Conservation (phyloP, 2,888 invertebrate species). For the Amphimallon solstitiale region DNA sequence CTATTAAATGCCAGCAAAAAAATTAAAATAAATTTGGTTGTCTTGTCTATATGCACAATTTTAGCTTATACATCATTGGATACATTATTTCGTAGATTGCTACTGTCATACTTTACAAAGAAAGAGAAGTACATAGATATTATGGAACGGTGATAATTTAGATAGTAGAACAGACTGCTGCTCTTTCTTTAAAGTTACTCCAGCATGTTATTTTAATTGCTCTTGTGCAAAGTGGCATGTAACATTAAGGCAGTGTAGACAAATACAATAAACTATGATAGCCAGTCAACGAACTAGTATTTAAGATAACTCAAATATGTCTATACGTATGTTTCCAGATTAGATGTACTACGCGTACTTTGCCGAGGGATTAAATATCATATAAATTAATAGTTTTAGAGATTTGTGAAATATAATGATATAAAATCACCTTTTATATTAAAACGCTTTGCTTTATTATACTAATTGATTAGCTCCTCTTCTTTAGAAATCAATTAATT, state of each 20-base stretch:
- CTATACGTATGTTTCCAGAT: too few relatives aligned
- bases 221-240: not conserved
- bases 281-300: too few relatives aligned
- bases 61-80: not conserved
- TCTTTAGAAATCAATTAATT: too few relatives aligned
- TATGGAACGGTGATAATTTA: constrained; percentile 1
- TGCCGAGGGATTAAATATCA: too few relatives aligned
- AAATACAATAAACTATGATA: not conserved
- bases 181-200: not conserved
- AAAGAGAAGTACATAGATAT: not conserved
- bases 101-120: too few relatives aligned
- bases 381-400: too few relatives aligned
- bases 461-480: too few relatives aligned
- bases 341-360: too few relatives aligned
- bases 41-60: not conserved
- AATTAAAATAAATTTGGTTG: not conserved
- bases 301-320: too few relatives aligned
- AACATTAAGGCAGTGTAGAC: not conserved
- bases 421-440: too few relatives aligned
- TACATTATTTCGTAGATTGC: not conserved
- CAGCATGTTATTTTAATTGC: not conserved
- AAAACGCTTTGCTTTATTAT: too few relatives aligned
- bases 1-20: not conserved
- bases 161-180: not conserved
- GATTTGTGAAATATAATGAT: not conserved